These are phyloP conservation scores for Melanchra persicariae DNA, from an alignment of 2,888 invertebrate species.

Conservation along the genomic window DNA sequence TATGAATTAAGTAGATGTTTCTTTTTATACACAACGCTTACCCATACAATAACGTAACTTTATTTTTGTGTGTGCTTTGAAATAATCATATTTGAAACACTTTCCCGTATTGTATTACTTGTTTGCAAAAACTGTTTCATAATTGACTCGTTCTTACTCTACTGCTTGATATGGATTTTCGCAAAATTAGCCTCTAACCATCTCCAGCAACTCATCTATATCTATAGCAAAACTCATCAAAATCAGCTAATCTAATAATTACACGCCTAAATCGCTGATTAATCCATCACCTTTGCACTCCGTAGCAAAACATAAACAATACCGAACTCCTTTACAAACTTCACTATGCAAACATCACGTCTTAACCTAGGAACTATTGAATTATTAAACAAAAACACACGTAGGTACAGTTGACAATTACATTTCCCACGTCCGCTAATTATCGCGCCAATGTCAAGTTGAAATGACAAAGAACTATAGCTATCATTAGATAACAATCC, in stretches of 20 bases:
- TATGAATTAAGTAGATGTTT: constrained; percentile 42
- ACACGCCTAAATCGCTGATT: too few species aligned
- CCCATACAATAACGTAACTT: constrained; percentile 32
- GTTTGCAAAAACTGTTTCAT: background rate
- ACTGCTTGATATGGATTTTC: too few species aligned
- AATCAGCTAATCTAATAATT: background rate
- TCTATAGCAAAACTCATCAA: too few species aligned
- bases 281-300: background rate
- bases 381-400: constrained; percentile 43
- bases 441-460: constrained; percentile 63
- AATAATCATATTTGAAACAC: background rate
- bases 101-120: background rate
- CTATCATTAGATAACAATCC: constrained; percentile 37
- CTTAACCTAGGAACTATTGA: constrained; percentile 35
- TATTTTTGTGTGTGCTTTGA: constrained; percentile 16
- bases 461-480: constrained; percentile 33
- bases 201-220: too few species aligned
- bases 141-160: background rate
- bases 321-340: constrained; percentile 18
- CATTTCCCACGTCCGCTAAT: constrained; percentile 61
- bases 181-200: accelerated
- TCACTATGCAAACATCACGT: constrained; percentile 42
- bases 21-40: constrained; percentile 28
- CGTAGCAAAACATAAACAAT: background rate
- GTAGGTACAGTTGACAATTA: constrained; percentile 47